Conservation (phyloP, 2,797 vertebrate species). For the Danio choprae region DNA sequence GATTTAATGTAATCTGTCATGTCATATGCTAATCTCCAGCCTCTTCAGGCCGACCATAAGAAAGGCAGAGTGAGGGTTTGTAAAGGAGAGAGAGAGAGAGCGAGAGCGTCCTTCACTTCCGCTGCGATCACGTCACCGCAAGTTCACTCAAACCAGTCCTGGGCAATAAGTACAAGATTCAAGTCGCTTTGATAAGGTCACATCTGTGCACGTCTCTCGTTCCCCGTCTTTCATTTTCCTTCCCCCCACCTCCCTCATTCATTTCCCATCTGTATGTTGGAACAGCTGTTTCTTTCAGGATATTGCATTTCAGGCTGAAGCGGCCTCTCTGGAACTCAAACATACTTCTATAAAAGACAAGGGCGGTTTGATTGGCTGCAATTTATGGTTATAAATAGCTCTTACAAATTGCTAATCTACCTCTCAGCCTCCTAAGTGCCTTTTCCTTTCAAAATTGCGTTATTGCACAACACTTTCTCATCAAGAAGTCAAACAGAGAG, state of each 20-base stretch:
- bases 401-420: slow-evolving; percentile 73
- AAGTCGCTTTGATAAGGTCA: slow-evolving; percentile 85
- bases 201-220: slow-evolving; percentile 78
- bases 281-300: slow-evolving; percentile 65
- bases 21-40: slow-evolving; percentile 99
- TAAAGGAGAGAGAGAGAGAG: slow-evolving; percentile 47
- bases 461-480: slow-evolving; percentile 71
- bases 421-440: slow-evolving; percentile 69
- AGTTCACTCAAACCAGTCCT: slow-evolving; percentile 88
- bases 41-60: slow-evolving; percentile 89
- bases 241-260: slow-evolving; percentile 27
- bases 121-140: slow-evolving; percentile 83
- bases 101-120: slow-evolving; percentile 74
- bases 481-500: slow-evolving; percentile 72
- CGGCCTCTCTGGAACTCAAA: slow-evolving; percentile 60
- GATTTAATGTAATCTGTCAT: slow-evolving; percentile 99
- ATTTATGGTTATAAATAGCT: slow-evolving; percentile 72
- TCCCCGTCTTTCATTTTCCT: slow-evolving; percentile 38
- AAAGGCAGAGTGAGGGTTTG: slow-evolving; percentile 18
- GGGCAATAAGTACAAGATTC: slow-evolving; percentile 86
- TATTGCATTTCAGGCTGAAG: slow-evolving; percentile 63
- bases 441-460: slow-evolving; percentile 69
- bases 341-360: slow-evolving; percentile 65
- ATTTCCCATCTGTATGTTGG: slow-evolving; percentile 49
- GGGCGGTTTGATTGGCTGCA: slow-evolving; percentile 61